Base-by-base conservation (phyloP, 2,797 vertebrate genomes). In the Notolepis coatsorum region DNA sequence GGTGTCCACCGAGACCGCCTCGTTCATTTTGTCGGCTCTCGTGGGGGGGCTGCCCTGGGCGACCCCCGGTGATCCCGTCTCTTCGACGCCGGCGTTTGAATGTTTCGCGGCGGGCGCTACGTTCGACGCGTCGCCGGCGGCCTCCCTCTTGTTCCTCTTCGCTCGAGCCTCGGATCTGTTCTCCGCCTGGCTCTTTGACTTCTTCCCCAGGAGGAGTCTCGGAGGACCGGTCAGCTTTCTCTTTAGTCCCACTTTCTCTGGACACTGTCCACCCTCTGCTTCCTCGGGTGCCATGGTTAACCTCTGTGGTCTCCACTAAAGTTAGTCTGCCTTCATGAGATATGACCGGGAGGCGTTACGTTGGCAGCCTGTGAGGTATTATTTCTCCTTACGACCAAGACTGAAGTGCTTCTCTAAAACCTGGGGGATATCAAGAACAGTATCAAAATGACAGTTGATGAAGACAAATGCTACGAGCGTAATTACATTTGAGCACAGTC, bases 151-250 rank as follows among this genome's bases (percentile, higher is more conserved):
- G 28, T 57, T 67, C 35, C 71, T 78, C 25, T 72, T 60, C 8
- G 65, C 54, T 39, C 46, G 37, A 17, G 49, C 13, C 17, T 80
- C 79, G 21, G 77, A 61, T 57, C 65, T 73, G 33, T 62, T 74
- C 42, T 66, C 75, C n/a, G 52, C 58, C 8, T 71, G 75, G 27
- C 43, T 75, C 42, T 74, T 73, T 38, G 75, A 67, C 48, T 71
- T 85, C 17, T 86, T 90, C 7, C 81, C 83, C 28, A 85, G 65
- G 46, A 90, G 77, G 46, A 88, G 81, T 68, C 84, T 82, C 2
- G 81, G 76, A 2, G 84, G 88, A 48, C 84, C 86, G 0, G 74
- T 83, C 45, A 79, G 72, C 77, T 82, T 91, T 71, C 82, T 78
- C 72, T 82, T 85, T 30, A 85, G 51, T 13, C 66, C 73, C 10